phyloP scores from a whole-genome alignment of 2,888 invertebrate species.

The Xanthorhoe spadicearia region DNA sequence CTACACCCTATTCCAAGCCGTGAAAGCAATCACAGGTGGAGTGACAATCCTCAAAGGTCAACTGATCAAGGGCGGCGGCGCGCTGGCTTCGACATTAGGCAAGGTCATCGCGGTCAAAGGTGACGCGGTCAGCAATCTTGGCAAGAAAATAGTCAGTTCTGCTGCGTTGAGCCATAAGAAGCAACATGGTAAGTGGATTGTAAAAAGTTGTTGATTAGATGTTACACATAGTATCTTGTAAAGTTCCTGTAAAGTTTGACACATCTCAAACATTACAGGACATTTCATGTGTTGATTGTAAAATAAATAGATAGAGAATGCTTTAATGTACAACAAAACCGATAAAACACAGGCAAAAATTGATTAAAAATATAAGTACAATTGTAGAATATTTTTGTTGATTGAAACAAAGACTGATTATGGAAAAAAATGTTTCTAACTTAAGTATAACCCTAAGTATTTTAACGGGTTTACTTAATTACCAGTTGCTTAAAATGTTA shows the following conservation, averaged over 20 bases:
- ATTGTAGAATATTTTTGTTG: too few species aligned
- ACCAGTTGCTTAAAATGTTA: neutral
- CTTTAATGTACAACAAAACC: too few species aligned
- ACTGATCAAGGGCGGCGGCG: conserved; percentile 92
- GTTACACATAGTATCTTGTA: too few species aligned
- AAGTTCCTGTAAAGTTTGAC: too few species aligned
- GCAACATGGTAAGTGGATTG: conserved; percentile 59
- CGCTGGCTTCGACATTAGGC: conserved; percentile 75
- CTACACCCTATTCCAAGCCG: conserved; percentile 93
- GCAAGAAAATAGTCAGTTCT: conserved; percentile 91
- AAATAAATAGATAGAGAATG: too few species aligned
- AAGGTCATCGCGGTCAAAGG: conserved; percentile 90
- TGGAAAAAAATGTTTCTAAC: too few species aligned
- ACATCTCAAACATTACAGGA: too few species aligned
- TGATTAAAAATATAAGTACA: too few species aligned
- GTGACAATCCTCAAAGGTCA: conserved; percentile 95
- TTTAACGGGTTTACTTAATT: neutral
- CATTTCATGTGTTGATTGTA: too few species aligned
- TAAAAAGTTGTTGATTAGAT: too few species aligned
- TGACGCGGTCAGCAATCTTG: conserved; percentile 91
- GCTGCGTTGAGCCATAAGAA: conserved; percentile 87
- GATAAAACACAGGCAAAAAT: too few species aligned
- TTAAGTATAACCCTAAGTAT: neutral
- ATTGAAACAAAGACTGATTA: too few species aligned
- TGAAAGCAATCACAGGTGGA: conserved; percentile 94